These are phyloP conservation scores for Hydractinia echinata DNA, from an alignment of 30 jellyfish, hydroid and myxozoan species.

Conservation along the genomic window DNA sequence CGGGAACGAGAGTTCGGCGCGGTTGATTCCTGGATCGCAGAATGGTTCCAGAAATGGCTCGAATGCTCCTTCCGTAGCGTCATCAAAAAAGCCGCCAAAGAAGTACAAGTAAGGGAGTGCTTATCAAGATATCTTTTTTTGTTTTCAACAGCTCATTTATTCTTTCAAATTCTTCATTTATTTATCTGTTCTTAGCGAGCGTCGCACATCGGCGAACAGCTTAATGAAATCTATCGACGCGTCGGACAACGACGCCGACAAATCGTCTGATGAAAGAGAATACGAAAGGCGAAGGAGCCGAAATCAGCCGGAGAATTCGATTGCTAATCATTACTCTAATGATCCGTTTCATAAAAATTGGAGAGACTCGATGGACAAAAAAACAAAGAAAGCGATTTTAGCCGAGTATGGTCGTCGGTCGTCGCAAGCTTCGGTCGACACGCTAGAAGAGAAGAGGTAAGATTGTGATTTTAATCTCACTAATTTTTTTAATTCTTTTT, in stretches of 20 bases:
- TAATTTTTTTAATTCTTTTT: no score
- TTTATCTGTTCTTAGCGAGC: not conserved
- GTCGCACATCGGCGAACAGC: conserved; percentile 45
- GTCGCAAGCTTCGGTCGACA: conserved; percentile 48
- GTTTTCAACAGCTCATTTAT: no score
- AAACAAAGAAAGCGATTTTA: conserved; percentile 71
- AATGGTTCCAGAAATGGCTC: conserved; percentile 22
- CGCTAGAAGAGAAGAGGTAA: conserved; percentile 39
- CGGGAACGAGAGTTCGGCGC: conserved; percentile 14
- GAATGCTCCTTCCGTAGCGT: conserved; percentile 20
- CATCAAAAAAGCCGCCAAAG: not conserved
- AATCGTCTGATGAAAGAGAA: conserved; percentile 69
- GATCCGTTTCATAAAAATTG: conserved; percentile 85
- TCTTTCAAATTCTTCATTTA: not conserved
- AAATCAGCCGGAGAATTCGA: conserved; percentile 54
- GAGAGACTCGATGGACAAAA: conserved; percentile 92
- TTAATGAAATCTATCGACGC: conserved; percentile 64
- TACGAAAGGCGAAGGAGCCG: conserved; percentile 40
- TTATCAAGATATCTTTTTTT: no score
- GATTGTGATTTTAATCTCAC: no score
- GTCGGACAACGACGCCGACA: conserved; percentile 82
- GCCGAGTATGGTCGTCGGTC: conserved; percentile 67
- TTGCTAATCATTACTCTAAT: conserved; percentile 89
- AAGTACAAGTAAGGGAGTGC: no score
- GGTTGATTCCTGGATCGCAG: conserved; percentile 28